Base-by-base conservation (phyloP, 2,888 invertebrate species). In the Flexamia atlantica region DNA sequence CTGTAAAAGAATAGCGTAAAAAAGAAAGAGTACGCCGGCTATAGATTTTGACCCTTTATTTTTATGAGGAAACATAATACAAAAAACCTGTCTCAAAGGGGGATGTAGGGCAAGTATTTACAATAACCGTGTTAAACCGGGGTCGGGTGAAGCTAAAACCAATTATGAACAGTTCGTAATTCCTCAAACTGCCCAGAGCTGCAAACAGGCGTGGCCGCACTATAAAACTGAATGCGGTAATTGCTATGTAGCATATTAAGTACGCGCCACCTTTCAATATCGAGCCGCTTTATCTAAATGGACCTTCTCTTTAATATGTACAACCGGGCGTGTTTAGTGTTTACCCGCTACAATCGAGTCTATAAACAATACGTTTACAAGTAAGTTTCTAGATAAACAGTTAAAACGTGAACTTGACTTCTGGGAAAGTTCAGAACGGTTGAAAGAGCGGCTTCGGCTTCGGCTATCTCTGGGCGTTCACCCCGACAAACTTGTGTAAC, bases 391-490 rank as follows among this genome's bases (percentile, higher is more conserved):
- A 14, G 64, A 64, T 64, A 64, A 64, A 64, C 64, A 9, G 64
- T 25, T 64, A 30, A 64, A 64, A 25, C 14, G 72, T 72, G 72
- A 72, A 72, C 72, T 72, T 72, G 72, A 23, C 72, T 42, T 40
- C 64, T 64, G 64, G 64, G 64, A 28, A 64, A 64, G 64, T 30
- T 64, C 28, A 64, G 50, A 50, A 9, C 36, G 36, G 36, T 36
- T 9, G 36, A 53, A 53, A 53, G 53, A 53, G 53, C 53, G 53
- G 14, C 23, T 53, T 23, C 4, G 68, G 36, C 40, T 40, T 72
- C 72, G 14, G 17, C 17, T 5, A 32, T n/a, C n/a, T n/a, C n/a
- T n/a, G 72, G 72, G 4, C n/a, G 72, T 36, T 72, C 36, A 72
- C 72, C 32, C 42, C 3, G 23, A n/a, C 68, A 68, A 68, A n/a